A percentile compares a stretch with the other conserved stretches of the same genome.
These are phyloP conservation scores for Oscheius onirici DNA, from an alignment of 2,888 invertebrate species.

Conservation along the genomic window DNA sequence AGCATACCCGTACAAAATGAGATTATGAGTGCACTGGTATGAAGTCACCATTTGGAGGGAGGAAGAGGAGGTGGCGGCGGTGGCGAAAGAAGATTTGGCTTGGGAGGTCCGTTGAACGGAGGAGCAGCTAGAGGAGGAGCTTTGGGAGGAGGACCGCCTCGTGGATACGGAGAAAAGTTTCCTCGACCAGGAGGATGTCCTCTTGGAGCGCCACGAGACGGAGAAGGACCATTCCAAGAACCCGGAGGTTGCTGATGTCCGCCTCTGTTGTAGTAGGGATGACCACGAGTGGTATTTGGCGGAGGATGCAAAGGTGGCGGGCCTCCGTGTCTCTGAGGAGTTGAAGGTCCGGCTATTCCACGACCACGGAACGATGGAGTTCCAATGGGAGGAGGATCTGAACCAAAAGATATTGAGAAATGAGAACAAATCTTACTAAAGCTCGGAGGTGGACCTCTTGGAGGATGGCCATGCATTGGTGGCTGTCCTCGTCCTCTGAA, in stretches of 20 bases:
- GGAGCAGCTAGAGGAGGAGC: background rate
- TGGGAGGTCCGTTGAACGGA: background rate
- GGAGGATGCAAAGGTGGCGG: background rate
- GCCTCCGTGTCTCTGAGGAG: background rate
- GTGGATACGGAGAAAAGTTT: background rate
- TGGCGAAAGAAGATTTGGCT: background rate
- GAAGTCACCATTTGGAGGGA: background rate
- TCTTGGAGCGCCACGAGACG: background rate
- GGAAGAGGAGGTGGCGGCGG: constrained; percentile 15
- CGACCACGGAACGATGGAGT: background rate
- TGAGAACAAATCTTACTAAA: background rate
- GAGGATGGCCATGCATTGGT: background rate
- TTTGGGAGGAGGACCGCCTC: constrained; percentile 1
- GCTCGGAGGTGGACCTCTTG: background rate
- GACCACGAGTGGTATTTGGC: background rate
- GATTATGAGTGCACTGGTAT: background rate
- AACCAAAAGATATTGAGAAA: background rate
- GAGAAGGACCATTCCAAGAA: background rate
- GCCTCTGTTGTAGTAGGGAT: constrained; percentile 11
- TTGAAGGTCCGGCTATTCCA: no score
- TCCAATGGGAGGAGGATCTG: background rate
- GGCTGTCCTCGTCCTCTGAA: background rate
- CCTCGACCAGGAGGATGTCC: background rate
- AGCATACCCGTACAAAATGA: background rate
- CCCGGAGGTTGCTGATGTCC: background rate